phyloP scores from a whole-genome alignment of 2,888 invertebrate species.

The Strigamia crassipes region DNA sequence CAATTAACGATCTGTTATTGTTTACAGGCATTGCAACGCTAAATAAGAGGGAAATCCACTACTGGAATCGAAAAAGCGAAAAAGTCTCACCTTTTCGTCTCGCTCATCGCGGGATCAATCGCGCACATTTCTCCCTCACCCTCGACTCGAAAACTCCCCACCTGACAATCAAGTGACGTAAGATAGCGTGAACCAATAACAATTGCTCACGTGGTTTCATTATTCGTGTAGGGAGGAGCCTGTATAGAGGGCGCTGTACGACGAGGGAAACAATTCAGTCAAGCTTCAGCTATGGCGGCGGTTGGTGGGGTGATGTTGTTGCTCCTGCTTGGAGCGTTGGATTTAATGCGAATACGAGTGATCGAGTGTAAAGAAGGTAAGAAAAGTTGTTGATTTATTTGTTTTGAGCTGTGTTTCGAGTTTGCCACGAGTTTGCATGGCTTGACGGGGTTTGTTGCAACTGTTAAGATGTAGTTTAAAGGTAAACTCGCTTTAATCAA shows the following conservation, averaged over 20 bases:
- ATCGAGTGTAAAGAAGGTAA: conserved; percentile 35
- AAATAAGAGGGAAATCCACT: neutral
- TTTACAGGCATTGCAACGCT: neutral
- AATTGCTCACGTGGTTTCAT: neutral
- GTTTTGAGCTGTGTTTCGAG: neutral
- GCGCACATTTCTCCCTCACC: conserved; percentile 1
- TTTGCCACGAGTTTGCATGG: neutral
- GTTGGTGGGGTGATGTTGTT: conserved; percentile 26
- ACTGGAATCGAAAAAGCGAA: conserved; percentile 3
- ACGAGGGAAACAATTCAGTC: conserved; percentile 20
- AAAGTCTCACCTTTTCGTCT: conserved; percentile 18
- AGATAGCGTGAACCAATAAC: neutral
- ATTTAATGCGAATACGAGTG: conserved; percentile 23
- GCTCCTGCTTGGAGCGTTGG: conserved; percentile 22
- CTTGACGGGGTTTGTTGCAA: neutral
- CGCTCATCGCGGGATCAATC: conserved; percentile 26
- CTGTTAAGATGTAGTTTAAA: neutral
- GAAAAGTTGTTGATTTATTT: neutral
- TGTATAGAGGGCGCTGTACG: conserved; percentile 7
- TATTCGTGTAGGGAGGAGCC: neutral
- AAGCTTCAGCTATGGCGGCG: conserved; percentile 33
- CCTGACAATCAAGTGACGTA: conserved; percentile 22
- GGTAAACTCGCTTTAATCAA: neutral
- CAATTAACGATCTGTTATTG: neutral
- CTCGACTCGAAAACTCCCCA: conserved; percentile 10